A percentile compares a stretch with the other conserved stretches of the same genome.
Conservation (phyloP, 2,888 invertebrate genomes). For the Andrena bucephala region DNA sequence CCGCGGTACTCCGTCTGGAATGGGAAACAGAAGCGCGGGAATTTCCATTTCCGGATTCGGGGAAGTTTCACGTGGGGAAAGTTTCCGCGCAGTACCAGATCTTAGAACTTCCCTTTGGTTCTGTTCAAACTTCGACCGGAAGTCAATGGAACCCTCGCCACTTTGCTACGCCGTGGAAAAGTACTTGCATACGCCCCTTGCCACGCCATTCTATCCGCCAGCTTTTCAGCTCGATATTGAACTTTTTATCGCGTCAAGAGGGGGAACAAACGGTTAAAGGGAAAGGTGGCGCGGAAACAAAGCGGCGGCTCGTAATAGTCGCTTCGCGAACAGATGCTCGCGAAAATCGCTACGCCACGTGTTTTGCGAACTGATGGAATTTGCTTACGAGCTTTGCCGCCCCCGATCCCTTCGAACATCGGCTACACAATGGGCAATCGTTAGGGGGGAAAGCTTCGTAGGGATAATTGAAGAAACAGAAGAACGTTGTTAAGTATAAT, state of each 20-base stretch:
- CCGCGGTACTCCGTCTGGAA: not conserved
- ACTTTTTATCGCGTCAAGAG: constrained; percentile 65
- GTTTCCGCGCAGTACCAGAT: constrained; percentile 45
- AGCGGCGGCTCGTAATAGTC: constrained; percentile 28
- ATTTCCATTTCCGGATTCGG: constrained; percentile 54
- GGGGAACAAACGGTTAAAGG: constrained; percentile 36
- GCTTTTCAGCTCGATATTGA: constrained; percentile 67
- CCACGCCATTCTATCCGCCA: constrained; percentile 18
- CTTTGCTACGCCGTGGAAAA: constrained; percentile 56
- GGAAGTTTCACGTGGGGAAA: constrained; percentile 54
- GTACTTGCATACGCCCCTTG: constrained; percentile 40
- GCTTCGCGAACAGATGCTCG: constrained; percentile 1
- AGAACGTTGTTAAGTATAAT: not conserved
- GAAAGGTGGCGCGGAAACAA: constrained; percentile 47
- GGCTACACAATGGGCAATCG: not conserved
- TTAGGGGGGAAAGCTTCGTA: not conserved
- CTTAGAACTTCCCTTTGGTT: constrained; percentile 43
- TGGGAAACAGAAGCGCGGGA: constrained; percentile 42
- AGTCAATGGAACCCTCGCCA: constrained; percentile 57
- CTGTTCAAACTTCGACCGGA: constrained; percentile 54
- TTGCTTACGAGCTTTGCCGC: not conserved
- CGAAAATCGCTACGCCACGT: not conserved
- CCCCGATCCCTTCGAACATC: not conserved
- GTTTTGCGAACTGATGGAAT: constrained; percentile 12
- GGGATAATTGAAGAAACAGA: not conserved